Percentiles rank a stretch among this genome's conserved stretches.
These are phyloP conservation scores for Heliconius congener DNA, from an alignment of 1,140 invertebrate species.

Conservation along the genomic window DNA sequence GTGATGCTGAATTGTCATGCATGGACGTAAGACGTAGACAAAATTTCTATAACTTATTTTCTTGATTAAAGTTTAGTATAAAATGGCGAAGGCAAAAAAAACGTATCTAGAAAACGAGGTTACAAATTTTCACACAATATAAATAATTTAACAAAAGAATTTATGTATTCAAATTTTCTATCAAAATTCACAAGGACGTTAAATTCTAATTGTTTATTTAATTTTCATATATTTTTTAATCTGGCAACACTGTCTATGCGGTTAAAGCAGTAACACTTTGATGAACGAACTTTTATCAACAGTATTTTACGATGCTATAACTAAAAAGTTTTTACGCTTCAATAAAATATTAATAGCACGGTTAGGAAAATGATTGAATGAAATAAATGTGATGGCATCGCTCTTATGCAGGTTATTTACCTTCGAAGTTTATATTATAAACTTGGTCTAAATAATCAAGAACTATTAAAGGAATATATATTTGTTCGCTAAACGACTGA, in stretches of 20 bases:
- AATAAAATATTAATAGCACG: slow-evolving; percentile 40
- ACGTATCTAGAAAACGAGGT: not conserved
- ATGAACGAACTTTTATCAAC: slow-evolving; percentile 37
- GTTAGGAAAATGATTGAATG: slow-evolving; percentile 25
- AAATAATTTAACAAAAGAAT: slow-evolving; percentile 1
- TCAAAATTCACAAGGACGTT: not conserved
- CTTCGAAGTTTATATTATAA: not conserved
- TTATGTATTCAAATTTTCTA: not conserved
- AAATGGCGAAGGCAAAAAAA: not conserved
- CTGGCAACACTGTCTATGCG: slow-evolving; percentile 4
- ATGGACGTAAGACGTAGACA: too few relatives aligned
- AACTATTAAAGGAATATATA: not conserved
- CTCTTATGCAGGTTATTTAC: slow-evolving; percentile 16
- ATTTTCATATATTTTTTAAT: not conserved
- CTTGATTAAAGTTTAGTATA: not conserved
- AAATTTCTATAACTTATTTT: too few relatives aligned
- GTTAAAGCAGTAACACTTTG: slow-evolving; percentile 26
- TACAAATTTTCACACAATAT: not conserved
- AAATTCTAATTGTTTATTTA: not conserved
- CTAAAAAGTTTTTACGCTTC: slow-evolving; percentile 31
- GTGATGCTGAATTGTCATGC: too few relatives aligned
- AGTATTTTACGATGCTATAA: slow-evolving; percentile 40
- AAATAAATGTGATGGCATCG: slow-evolving; percentile 13
- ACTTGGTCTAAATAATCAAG: slow-evolving; percentile 9
- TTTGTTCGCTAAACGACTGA: not conserved